Evolutionary conservation across 2,888 invertebrate genomes (phyloP), one percentile per base, ranked within the genome.

Genomic region (Catocala sponsa): DNA sequence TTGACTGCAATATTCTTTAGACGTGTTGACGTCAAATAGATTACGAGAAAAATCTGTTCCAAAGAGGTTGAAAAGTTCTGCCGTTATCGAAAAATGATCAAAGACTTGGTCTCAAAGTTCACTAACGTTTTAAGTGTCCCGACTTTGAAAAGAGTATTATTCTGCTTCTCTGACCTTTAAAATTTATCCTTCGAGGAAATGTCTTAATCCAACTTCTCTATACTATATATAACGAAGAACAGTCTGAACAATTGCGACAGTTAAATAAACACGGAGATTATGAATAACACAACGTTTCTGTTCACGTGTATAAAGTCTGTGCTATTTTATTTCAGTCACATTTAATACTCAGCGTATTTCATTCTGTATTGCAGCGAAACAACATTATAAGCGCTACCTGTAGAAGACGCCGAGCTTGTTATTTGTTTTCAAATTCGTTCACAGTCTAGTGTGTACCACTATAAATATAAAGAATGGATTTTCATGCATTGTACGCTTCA

Each of bases 1-100:
- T 70, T 78, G 72, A 78, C 70, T 72, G 54, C 60, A 69, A 72
- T 68, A 68, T 65, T 61, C 72, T 62, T 65, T 55, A 55, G 60
- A 69, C 55, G 55, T 68, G 66, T 70, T 67, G 65, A 72, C 68
- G 51, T 63, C 63, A 47, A 68, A 70, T 63, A 69, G 51, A 78
- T 70, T 72, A 70, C 54, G 58, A 68, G 55, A 65, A 65, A 25
- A 66, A 65, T 67, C 32, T 54, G 62, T 56, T 35, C 6, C 12
- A 58, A 62, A 62, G n/a, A 46, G 35, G 47, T 61, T 55, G 25
- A 59, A 60, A 73, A 72, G 49, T 69, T 60, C 13, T 55, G 13
- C 44, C 42, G 12, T 68, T 77, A 74, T 67, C 66, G 56, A 61
- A 61, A 65, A 73, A 65, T 68, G 33, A 73, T 72, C 72, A 62